These are phyloP conservation scores for cat (Felis catus) DNA, from an alignment of 2,113 vertebrate genomes.

Conservation along the genomic window DNA sequence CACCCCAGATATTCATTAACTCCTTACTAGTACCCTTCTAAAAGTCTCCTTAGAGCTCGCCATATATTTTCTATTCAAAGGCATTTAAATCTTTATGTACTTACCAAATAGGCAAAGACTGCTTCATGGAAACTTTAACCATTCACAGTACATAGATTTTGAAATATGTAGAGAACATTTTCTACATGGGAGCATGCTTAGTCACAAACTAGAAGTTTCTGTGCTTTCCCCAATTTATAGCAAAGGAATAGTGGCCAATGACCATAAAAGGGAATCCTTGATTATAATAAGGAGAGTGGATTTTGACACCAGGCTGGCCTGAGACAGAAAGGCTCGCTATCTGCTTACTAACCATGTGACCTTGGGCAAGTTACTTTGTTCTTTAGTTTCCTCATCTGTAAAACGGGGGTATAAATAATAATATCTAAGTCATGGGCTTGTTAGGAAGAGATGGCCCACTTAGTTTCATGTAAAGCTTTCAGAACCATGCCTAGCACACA, in stretches of 20 bases:
- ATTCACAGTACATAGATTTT: constrained; percentile 30
- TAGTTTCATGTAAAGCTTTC: neutral
- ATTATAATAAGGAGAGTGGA: neutral
- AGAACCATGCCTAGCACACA: neutral
- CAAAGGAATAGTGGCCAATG: rapidly evolving
- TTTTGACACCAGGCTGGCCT: neutral
- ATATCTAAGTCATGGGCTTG: rapidly evolving
- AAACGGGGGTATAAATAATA: neutral
- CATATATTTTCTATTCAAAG: constrained; percentile 72
- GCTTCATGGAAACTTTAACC: constrained; percentile 67
- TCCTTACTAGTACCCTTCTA: constrained; percentile 58
- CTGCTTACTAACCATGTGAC: neutral
- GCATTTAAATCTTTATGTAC: constrained; percentile 79
- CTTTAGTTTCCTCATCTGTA: neutral
- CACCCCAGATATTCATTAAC: constrained; percentile 75
- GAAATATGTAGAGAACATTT: neutral
- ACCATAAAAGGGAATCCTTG: neutral
- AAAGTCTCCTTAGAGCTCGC: constrained; percentile 54
- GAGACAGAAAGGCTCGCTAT: neutral
- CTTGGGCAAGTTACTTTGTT: neutral
- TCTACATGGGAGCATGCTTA: neutral
- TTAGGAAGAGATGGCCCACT: rapidly evolving
- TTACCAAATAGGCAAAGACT: constrained; percentile 68
- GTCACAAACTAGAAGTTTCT: neutral
- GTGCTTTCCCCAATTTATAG: too few species aligned